These are phyloP conservation scores for Lordiphosa clarofinis DNA, from an alignment of 1,140 invertebrate species.

Conservation along the genomic window DNA sequence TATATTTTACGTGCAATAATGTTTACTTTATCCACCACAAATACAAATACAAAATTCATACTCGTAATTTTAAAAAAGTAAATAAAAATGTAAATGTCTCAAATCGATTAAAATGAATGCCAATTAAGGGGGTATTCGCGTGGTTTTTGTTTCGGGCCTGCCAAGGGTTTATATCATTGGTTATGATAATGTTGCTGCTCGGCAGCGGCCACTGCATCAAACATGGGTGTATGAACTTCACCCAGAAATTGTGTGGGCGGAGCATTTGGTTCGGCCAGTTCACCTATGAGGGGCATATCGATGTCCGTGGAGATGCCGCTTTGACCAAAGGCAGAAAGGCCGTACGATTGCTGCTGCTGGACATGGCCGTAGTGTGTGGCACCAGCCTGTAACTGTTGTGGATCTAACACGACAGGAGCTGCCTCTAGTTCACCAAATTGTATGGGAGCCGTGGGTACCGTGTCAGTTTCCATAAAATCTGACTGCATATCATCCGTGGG, in stretches of 20 bases:
- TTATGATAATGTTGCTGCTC: conserved; percentile 76
- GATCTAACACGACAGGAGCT: conserved; percentile 56
- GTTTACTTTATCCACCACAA: too few relatives aligned
- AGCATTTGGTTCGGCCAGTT: conserved; percentile 68
- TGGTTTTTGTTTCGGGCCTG: conserved; percentile 45
- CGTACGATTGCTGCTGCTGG: conserved; percentile 60
- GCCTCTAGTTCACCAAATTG: conserved; percentile 76
- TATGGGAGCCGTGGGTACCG: conserved; percentile 50
- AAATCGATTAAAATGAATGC: conserved; percentile 17
- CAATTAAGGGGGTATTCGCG: conserved; percentile 61
- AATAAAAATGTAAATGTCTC: too few relatives aligned
- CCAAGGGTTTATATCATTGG: conserved; percentile 34
- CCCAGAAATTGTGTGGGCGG: conserved; percentile 72
- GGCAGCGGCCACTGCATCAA: conserved; percentile 72
- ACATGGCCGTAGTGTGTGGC: conserved; percentile 56
- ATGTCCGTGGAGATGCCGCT: conserved; percentile 64
- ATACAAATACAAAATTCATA: too few relatives aligned
- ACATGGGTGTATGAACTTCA: conserved; percentile 77
- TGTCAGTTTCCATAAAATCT: conserved; percentile 37
- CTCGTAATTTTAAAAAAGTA: too few relatives aligned
- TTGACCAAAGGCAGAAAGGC: conserved; percentile 53
- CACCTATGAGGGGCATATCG: conserved; percentile 74
- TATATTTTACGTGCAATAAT: too few relatives aligned
- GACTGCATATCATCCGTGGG: conserved; percentile 13
- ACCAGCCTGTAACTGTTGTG: conserved; percentile 52